Base-by-base conservation (phyloP, 2,888 invertebrate genomes). In the Melanostoma scalare region DNA sequence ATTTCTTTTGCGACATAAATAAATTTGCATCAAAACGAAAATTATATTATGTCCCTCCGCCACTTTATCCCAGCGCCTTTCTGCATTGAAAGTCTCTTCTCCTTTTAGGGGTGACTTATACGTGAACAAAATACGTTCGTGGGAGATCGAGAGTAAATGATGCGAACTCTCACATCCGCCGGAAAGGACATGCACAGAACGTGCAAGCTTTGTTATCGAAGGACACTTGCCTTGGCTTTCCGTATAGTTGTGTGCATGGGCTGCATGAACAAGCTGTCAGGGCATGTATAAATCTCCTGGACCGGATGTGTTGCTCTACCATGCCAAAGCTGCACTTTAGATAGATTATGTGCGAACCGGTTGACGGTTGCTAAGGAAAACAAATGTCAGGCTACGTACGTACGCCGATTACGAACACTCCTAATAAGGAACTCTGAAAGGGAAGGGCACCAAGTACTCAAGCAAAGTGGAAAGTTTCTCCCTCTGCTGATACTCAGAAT, bases 261-360 rank as follows among this genome's bases (percentile, higher is more conserved):
- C 38, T 63, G 72, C 68, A 68, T 56, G 42, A 68, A 73, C 68
- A 68, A 78, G 52, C 82, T 82, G 82, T 82, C 72, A 73, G 82
- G 77, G 78, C 44, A 68, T 44, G 78, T 63, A 82, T 82, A 82
- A 82, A 78, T 78, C 82, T 78, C 74, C 68, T 63, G 68, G 68
- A 63, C 56, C 65, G 78, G 52, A 73, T 77, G 69, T 72, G 78
- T 82, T 76, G 76, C 69, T 65, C 58, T 76, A 46, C 58, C 80
- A 80, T 71, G 65, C 63, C 46, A 76, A 76, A 81, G 73, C 69
- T 73, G 78, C 58, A 73, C 82, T 82, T 73, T 60, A 56, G 73
- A 82, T 74, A 65, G 82, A 82, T 82, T 82, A 82, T 82, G 82
- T 82, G 78, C 82, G 82, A 78, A 78, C 78, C 78, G 73, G 82